These are phyloP conservation scores for Gobio occitaniae DNA, from an alignment of 2,797 vertebrate genomes.

Conservation along the genomic window DNA sequence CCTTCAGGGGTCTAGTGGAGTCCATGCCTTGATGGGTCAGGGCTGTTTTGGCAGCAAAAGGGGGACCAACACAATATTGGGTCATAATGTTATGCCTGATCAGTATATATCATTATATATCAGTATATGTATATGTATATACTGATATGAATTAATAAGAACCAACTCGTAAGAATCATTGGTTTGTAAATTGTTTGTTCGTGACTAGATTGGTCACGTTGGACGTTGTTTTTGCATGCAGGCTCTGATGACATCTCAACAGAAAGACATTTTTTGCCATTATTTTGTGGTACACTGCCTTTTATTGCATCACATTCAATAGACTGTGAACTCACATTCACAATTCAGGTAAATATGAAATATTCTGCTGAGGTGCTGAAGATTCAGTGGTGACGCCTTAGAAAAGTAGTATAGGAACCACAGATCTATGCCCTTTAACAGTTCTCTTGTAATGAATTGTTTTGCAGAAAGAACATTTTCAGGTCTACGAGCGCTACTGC, in stretches of 20 bases:
- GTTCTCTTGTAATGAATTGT: background rate
- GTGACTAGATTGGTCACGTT: background rate
- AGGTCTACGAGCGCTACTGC: constrained; percentile 97
- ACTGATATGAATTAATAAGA: background rate
- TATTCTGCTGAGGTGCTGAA: background rate
- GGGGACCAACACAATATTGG: too few relatives aligned
- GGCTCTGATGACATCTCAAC: background rate
- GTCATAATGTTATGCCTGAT: too few relatives aligned
- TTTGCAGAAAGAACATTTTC: constrained; percentile 90
- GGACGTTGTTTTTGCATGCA: background rate
- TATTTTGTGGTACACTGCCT: background rate
- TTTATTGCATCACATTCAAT: background rate
- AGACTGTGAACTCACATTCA: constrained; percentile 2
- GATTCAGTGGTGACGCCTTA: background rate
- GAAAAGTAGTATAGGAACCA: background rate
- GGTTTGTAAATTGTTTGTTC: background rate
- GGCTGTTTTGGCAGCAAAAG: too few relatives aligned
- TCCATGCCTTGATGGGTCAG: too few relatives aligned
- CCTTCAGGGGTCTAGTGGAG: too few relatives aligned
- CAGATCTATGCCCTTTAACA: constrained; percentile 1
- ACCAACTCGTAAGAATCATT: background rate
- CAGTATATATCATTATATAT: too few relatives aligned
- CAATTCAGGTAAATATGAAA: background rate
- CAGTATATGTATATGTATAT: too few relatives aligned
- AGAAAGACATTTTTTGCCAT: background rate